These are phyloP conservation scores for Castor canadensis DNA, from an alignment of 2,113 vertebrate species.

Conservation along the genomic window DNA sequence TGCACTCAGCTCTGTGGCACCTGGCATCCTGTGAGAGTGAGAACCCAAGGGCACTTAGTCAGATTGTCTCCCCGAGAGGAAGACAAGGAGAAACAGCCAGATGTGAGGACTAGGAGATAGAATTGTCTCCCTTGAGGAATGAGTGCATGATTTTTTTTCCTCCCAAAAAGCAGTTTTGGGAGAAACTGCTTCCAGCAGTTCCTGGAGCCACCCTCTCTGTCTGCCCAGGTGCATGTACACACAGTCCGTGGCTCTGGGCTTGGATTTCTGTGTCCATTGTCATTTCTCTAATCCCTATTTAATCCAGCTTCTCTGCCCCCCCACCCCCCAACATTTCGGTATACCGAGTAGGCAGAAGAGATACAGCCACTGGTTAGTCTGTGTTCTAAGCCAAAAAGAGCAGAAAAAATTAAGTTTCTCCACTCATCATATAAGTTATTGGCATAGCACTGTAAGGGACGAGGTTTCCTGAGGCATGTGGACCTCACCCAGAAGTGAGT, in stretches of 20 bases:
- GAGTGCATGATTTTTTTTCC: not conserved
- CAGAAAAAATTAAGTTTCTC: not conserved
- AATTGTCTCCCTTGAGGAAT: not conserved
- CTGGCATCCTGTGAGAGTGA: not conserved
- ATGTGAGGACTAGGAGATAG: not conserved
- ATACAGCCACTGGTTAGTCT: not conserved
- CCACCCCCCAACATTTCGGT: not conserved
- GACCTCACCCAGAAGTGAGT: fast-evolving
- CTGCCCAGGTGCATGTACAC: not conserved
- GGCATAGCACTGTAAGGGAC: not conserved
- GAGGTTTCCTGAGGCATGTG: fast-evolving
- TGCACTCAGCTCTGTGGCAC: not conserved
- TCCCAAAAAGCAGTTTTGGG: fast-evolving
- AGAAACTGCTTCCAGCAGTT: too few relatives aligned
- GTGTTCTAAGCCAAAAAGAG: not conserved
- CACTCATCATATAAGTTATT: not conserved
- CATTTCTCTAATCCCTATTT: not conserved
- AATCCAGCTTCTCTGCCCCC: too few relatives aligned
- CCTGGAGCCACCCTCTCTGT: not conserved
- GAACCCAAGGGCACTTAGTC: too few relatives aligned
- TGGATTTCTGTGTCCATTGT: not conserved
- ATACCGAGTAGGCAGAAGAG: not conserved
- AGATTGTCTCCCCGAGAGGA: not conserved
- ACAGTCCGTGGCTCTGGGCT: not conserved
- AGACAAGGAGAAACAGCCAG: not conserved